phyloP scores from a whole-genome alignment of 2,797 vertebrate species.

The Falco biarmicus region DNA sequence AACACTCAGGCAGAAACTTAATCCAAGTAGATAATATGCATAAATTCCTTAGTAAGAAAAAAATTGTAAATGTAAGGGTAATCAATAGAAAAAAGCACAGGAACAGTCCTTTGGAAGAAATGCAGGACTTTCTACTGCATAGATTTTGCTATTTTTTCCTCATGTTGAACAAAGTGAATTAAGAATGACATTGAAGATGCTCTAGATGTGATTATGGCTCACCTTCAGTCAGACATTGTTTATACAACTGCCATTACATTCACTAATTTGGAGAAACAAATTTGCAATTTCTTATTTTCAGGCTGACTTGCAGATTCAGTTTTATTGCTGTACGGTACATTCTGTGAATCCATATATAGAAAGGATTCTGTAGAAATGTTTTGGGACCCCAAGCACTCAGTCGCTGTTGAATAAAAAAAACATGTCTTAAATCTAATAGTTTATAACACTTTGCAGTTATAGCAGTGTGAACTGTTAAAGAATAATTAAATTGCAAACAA shows the following conservation, averaged over 20 bases:
- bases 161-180: background rate
- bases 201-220: background rate
- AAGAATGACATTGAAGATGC: background rate
- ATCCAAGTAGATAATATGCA: background rate
- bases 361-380: background rate
- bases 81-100: background rate
- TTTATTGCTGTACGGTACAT: background rate
- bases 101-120: background rate
- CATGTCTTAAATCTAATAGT: background rate
- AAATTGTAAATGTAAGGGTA: background rate
- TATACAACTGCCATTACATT: background rate
- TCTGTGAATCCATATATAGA: background rate
- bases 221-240: background rate
- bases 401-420: background rate
- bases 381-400: background rate
- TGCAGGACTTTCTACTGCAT: background rate
- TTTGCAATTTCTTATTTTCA: background rate
- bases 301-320: background rate
- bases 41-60: background rate
- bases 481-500: background rate
- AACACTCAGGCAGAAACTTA: background rate
- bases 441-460: background rate
- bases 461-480: background rate
- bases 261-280: background rate
- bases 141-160: slow-evolving; percentile 9